Conservation (phyloP, 2,113 vertebrate species). For the Sceloporus undulatus region DNA sequence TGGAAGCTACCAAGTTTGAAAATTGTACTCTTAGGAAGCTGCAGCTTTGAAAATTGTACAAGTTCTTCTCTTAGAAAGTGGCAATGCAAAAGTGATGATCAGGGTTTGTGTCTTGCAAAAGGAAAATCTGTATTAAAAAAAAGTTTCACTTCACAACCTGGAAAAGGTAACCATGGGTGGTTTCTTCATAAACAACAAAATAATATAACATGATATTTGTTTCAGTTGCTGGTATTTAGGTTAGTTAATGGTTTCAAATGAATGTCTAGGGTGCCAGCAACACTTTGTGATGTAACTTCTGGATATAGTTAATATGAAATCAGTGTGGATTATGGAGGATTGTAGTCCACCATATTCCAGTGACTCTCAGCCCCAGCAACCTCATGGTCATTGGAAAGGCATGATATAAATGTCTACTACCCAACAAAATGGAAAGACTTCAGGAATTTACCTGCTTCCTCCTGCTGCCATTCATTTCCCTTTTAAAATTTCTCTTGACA, state of each 20-base stretch:
- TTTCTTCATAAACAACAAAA: constrained; percentile 34
- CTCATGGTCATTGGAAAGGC: not conserved
- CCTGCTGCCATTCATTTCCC: not conserved
- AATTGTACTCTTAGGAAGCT: not conserved
- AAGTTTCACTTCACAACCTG: not conserved
- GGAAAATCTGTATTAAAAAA: not conserved
- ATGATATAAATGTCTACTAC: not conserved
- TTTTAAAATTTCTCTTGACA: not conserved
- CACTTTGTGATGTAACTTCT: not conserved
- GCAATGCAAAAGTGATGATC: not conserved
- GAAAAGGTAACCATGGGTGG: constrained; percentile 22
- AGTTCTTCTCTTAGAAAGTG: not conserved
- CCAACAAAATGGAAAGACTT: not conserved
- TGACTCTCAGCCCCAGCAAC: not conserved
- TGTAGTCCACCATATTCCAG: no score
- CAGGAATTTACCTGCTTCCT: no score
- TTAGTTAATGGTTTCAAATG: not conserved
- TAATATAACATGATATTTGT: not conserved
- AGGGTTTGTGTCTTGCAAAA: not conserved
- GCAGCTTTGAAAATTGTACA: not conserved
- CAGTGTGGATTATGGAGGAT: not conserved
- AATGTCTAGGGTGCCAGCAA: constrained; percentile 2
- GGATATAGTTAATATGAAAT: not conserved
- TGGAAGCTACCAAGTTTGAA: not conserved
- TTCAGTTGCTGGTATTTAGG: not conserved